Conservation (phyloP, 1,140 invertebrate genomes). For the Cydia fagiglandana region DNA sequence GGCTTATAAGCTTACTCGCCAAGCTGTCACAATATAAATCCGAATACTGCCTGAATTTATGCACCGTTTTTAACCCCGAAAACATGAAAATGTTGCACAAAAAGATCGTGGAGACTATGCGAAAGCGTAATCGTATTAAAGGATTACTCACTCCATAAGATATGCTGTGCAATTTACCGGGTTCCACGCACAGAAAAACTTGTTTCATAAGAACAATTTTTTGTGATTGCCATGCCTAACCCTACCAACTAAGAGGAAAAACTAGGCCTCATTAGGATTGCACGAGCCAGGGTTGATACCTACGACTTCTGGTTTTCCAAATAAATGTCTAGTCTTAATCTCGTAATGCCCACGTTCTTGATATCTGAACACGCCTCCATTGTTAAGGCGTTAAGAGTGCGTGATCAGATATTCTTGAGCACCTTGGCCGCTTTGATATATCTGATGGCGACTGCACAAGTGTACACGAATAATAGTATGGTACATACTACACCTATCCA, state of each 20-base stretch:
- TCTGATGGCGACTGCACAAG: neutral
- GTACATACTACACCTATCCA: too few species aligned
- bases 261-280: too few species aligned
- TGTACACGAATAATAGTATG: neutral
- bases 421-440: too few species aligned
- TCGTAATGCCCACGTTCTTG: too few species aligned
- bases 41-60: slow-evolving; percentile 6
- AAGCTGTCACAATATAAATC: slow-evolving; percentile 6
- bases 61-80: slow-evolving; percentile 7
- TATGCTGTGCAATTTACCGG: neutral
- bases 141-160: slow-evolving; percentile 19
- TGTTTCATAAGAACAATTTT: too few species aligned
- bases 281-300: too few species aligned
- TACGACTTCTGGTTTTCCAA: too few species aligned
- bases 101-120: neutral
- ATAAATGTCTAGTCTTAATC: too few species aligned
- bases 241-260: too few species aligned
- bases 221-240: neutral
- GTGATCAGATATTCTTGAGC: neutral
- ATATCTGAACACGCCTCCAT: too few species aligned
- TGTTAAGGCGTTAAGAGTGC: too few species aligned
- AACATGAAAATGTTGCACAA: neutral
- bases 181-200: neutral
- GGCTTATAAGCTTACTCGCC: neutral
- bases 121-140: slow-evolving; percentile 29